phyloP scores from a whole-genome alignment of 1,140 invertebrate species.

The Gonioctena quinquepunctata region DNA sequence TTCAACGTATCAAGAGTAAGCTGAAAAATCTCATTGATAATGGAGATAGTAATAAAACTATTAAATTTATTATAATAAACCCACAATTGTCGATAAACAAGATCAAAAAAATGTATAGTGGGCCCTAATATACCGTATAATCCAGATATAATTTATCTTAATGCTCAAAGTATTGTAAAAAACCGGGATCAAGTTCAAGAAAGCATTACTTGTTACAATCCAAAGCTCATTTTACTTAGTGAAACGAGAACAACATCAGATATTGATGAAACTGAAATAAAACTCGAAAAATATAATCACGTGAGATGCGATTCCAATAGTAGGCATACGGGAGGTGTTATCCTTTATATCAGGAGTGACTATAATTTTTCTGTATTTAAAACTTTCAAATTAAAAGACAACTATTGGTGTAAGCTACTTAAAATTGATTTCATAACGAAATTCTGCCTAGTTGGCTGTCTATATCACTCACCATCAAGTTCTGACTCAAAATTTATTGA shows the following conservation, averaged over 20 bases:
- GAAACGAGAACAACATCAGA: background rate
- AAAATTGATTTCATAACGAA: too few relatives aligned
- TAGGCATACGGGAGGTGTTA: too few relatives aligned
- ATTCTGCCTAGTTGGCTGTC: too few relatives aligned
- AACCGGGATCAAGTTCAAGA: slow-evolving; percentile 1
- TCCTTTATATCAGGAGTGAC: too few relatives aligned
- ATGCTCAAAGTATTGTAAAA: slow-evolving; percentile 6
- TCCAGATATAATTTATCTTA: background rate
- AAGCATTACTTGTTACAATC: background rate
- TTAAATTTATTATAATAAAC: slow-evolving; percentile 3
- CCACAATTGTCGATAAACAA: background rate
- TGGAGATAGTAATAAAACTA: background rate
- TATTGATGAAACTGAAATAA: too few relatives aligned
- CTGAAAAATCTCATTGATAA: slow-evolving; percentile 1
- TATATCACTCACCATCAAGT: too few relatives aligned
- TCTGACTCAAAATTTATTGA: too few relatives aligned
- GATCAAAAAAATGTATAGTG: background rate
- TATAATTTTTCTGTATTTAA: too few relatives aligned
- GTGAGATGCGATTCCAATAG: too few relatives aligned
- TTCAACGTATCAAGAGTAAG: background rate
- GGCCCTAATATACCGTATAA: background rate
- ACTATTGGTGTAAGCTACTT: too few relatives aligned
- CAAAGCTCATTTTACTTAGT: slow-evolving; percentile 1
- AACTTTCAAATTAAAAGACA: too few relatives aligned
- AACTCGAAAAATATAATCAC: too few relatives aligned